A percentile compares a stretch with the other conserved stretches of the same genome.
Conservation (phyloP, 2,888 invertebrate genomes). For the Apocheima hispidaria region DNA sequence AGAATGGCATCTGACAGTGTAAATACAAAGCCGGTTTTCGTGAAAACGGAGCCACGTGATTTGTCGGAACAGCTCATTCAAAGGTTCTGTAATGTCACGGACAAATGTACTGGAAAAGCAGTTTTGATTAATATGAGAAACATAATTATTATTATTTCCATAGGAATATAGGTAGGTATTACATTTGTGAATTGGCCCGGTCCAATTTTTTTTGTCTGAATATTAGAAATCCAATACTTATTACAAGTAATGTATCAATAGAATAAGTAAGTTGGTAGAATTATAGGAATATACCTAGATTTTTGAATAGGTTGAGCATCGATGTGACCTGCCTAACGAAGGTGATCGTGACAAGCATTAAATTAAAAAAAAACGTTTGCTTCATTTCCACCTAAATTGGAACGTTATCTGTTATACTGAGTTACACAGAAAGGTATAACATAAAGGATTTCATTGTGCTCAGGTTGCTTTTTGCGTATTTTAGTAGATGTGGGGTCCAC, state of each 20-base stretch:
- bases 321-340: not conserved
- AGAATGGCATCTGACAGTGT: slow-evolving; percentile 15
- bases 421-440: too few relatives aligned
- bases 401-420: too few relatives aligned
- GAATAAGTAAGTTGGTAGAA: too few relatives aligned
- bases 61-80: slow-evolving; percentile 12
- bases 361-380: not conserved
- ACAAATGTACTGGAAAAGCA: slow-evolving; percentile 36
- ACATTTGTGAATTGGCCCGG: too few relatives aligned
- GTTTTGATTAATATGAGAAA: not conserved
- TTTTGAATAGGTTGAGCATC: not conserved
- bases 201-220: not conserved
- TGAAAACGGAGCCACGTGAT: slow-evolving; percentile 20
- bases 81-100: slow-evolving; percentile 48
- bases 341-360: not conserved
- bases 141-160: not conserved
- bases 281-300: not conserved
- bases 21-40: slow-evolving; percentile 30
- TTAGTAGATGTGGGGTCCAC: too few relatives aligned
- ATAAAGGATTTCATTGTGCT: too few relatives aligned
- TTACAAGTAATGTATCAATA: too few relatives aligned
- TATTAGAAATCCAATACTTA: too few relatives aligned
- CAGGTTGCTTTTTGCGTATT: too few relatives aligned
- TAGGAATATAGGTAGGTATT: not conserved
- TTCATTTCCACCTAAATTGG: too few relatives aligned